Percentiles rank a stretch among this genome's conserved stretches.
Evolutionary conservation across 2,888 invertebrate species (phyloP).

Genomic region (Arctia plantaginis): DNA sequence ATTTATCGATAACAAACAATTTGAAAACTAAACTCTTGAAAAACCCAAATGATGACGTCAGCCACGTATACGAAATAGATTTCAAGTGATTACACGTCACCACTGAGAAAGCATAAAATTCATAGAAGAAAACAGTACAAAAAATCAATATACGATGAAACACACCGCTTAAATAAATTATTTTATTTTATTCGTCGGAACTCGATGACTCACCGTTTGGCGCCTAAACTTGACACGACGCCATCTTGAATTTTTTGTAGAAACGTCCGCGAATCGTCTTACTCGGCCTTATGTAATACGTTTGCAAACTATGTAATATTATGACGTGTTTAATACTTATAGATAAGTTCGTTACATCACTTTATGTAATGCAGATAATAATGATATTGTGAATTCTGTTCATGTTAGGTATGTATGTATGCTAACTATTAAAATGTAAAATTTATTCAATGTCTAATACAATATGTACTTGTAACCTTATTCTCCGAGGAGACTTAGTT

Average conservation of each 20-base stretch:
- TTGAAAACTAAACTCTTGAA: neutral
- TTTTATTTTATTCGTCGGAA: slow-evolving; percentile 47
- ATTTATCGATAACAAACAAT: neutral
- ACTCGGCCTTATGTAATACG: slow-evolving; percentile 36
- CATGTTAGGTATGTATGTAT: slow-evolving; percentile 7
- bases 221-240: slow-evolving; percentile 42
- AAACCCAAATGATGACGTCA: slow-evolving; percentile 2
- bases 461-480: neutral
- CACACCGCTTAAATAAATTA: slow-evolving; percentile 21
- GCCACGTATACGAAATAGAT: slow-evolving; percentile 10
- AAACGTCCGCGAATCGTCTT: slow-evolving; percentile 40
- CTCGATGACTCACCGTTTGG: slow-evolving; percentile 45
- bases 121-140: slow-evolving; percentile 21
- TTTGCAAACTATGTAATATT: slow-evolving; percentile 38
- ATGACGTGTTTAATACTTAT: slow-evolving; percentile 31
- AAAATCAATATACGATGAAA: slow-evolving; percentile 29
- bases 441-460: neutral
- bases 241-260: slow-evolving; percentile 46
- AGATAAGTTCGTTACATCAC: slow-evolving; percentile 28
- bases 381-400: slow-evolving; percentile 7
- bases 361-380: slow-evolving; percentile 13
- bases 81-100: slow-evolving; percentile 11
- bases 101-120: slow-evolving; percentile 31
- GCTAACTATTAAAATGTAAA: neutral
- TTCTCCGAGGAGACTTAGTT: neutral